Conservation (phyloP, 2,888 invertebrate genomes). For the Torymus auratus region DNA sequence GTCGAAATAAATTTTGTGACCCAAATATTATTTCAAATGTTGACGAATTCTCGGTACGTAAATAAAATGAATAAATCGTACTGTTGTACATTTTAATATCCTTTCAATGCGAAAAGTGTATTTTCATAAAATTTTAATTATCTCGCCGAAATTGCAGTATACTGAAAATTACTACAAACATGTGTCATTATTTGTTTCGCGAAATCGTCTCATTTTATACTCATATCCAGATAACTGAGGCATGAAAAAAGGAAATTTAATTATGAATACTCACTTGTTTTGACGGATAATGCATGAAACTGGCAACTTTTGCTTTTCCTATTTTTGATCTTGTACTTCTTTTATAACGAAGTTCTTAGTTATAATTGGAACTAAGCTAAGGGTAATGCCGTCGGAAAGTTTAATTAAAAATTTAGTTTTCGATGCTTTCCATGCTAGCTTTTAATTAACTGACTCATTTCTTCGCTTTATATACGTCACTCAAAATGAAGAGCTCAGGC, state of each 20-base stretch:
- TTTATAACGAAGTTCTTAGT: constrained; percentile 40
- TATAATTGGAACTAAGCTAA: constrained; percentile 44
- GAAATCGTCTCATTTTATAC: too few species aligned
- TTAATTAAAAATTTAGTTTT: constrained; percentile 49
- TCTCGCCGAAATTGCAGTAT: neutral
- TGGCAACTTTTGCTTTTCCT: constrained; percentile 6
- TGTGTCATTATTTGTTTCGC: too few species aligned
- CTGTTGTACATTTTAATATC: too few species aligned
- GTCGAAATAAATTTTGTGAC: too few species aligned
- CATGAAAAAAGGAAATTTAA: neutral
- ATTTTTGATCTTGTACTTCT: constrained; percentile 36
- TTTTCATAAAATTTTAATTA: constrained; percentile 32
- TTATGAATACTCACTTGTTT: constrained; percentile 23
- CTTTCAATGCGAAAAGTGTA: neutral
- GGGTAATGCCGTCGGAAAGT: constrained; percentile 32
- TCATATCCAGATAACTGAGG: neutral
- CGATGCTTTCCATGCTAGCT: neutral
- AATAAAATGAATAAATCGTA: too few species aligned
- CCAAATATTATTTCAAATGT: too few species aligned
- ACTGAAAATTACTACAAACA: too few species aligned
- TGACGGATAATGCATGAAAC: constrained; percentile 23
- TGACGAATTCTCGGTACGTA: too few species aligned
- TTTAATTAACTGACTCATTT: constrained; percentile 32
- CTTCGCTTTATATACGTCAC: neutral
- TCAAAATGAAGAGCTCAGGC: neutral